Base-by-base conservation (phyloP, 2,888 invertebrate species). In the Xestia c-nigrum region DNA sequence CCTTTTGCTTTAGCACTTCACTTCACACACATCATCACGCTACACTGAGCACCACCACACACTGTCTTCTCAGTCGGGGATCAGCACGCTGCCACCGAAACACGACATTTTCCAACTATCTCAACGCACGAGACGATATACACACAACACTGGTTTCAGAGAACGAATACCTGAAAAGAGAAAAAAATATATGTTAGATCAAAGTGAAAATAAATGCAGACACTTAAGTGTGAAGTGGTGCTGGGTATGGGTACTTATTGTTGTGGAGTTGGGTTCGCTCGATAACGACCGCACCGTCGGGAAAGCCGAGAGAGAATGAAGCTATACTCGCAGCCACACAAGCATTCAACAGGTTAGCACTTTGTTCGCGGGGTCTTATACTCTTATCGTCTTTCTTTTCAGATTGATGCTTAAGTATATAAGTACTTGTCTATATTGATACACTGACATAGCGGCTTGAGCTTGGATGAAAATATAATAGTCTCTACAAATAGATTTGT, bases 81-180 rank as follows among this genome's bases (percentile, higher is more conserved):
- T 95, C 78, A 96, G 91, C 83, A 96, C 94, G 88, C 90, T 93
- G 83, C 89, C 94, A 86, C 93, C 92, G 82, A 93, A 93, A 91
- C 95, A 93, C 91, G 94, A 94, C 96, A 96, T 96, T 90, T 92
- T 93, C 80, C 68, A 82, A 82, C 79, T 79, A 76, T 83, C 75
- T 75, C 69, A 47, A 72, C 80, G 65, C 80, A 64, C 68, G 66
- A 70, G 55, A 52, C n/a, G 59, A 69, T 64, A 77, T 57, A 73
- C 68, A 63, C 83, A 85, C 85, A 78, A 79, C 87, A 87, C 89
- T 84, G 59, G 67, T 78, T 83, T 76, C 67, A 64, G 75, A 74
- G 76, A 83, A 74, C 63, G 69, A 77, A 74, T 87, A 91, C 88
- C 92, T 92, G 92, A 65, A 89, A 92, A 88, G 79, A 88, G 80